Percentiles rank a stretch among this genome's conserved stretches.
Conservation (phyloP, 2,113 vertebrate species). For the Suricata suricatta region DNA sequence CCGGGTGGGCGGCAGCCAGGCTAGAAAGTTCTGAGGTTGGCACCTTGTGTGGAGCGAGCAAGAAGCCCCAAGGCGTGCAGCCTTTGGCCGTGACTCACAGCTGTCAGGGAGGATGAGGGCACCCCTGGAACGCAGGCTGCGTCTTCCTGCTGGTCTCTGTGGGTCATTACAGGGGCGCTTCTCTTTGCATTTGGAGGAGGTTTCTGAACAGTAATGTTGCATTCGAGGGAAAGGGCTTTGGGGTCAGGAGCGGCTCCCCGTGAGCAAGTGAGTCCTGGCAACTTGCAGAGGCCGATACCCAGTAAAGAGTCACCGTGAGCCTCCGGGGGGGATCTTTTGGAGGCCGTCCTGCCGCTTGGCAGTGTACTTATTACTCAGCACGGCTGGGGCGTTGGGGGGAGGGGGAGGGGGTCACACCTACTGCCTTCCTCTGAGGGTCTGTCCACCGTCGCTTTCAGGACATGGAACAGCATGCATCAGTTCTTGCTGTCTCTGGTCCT, state of each 20-base stretch:
- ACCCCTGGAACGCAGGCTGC: rapidly evolving
- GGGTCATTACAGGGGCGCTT: neutral
- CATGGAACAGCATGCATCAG: neutral
- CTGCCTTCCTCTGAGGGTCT: neutral
- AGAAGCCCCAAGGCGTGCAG: too few relatives aligned
- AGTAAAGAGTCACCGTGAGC: neutral
- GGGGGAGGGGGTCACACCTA: rapidly evolving
- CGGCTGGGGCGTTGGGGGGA: neutral
- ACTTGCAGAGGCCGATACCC: neutral
- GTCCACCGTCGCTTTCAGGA: rapidly evolving
- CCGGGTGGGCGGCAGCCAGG: neutral
- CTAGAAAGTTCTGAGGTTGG: neutral
- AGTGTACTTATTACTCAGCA: neutral
- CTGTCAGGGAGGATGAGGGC: neutral
- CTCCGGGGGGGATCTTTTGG: neutral
- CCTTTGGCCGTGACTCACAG: neutral
- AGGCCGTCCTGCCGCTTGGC: slow-evolving; percentile 2
- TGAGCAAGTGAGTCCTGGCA: neutral
- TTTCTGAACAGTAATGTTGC: neutral
- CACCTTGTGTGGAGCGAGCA: rapidly evolving
- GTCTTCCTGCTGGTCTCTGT: neutral
- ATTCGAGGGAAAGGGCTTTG: neutral
- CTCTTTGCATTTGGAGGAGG: rapidly evolving
- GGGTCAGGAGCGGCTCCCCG: neutral
- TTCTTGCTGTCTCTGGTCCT: neutral